Base-by-base conservation (phyloP, 2,113 vertebrate species). In the Elanoides forficatus region DNA sequence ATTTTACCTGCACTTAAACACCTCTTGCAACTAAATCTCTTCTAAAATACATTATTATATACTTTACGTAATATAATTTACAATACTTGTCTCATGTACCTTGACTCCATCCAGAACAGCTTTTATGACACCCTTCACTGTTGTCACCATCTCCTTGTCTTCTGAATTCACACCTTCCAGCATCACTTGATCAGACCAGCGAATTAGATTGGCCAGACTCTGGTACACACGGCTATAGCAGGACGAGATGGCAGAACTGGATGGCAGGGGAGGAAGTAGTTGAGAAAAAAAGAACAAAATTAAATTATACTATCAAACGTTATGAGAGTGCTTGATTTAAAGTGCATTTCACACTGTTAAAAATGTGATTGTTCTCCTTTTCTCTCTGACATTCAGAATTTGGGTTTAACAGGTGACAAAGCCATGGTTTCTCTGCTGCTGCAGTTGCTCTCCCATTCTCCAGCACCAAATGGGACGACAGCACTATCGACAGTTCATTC, bases 161-260 rank as follows among this genome's bases (percentile, higher is more conserved):
- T 99, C 99, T 10, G 99, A 98, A 93, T 99, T 99, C 67, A 99
- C 98, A 25, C 99, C 99, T 68, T 99, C 99, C 45, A 99, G 98
- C 99, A 99, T 99, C 95, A 99, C 99, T 95, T 99, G 99, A 87
- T 99, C 99, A 12, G 99, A 99, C 99, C 99, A 99, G 52, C 99
- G 99, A 59, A 99, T 99, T 13, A 99, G 99, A 94, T 99, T 99
- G 93, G 99, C 99, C 78, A 99, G 98, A 89, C 99, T 99, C 98
- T 99, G 99, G 97, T 99, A 99, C 34, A 99, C 99, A 0, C 99
- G 98, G 97, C 99, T 99, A 36, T 99, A 99, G 98, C 99, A 99
- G 82, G 99, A 99, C 1, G 99, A 99, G 94, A 99, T 98, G 34
- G 99, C 99, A 20, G 99, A 99, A 84, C 99, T 99, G 95, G 26